A percentile compares a stretch with the other conserved stretches of the same genome.
These are phyloP conservation scores for Danionella cerebrum DNA, from an alignment of 2,113 vertebrate genomes.

Conservation along the genomic window DNA sequence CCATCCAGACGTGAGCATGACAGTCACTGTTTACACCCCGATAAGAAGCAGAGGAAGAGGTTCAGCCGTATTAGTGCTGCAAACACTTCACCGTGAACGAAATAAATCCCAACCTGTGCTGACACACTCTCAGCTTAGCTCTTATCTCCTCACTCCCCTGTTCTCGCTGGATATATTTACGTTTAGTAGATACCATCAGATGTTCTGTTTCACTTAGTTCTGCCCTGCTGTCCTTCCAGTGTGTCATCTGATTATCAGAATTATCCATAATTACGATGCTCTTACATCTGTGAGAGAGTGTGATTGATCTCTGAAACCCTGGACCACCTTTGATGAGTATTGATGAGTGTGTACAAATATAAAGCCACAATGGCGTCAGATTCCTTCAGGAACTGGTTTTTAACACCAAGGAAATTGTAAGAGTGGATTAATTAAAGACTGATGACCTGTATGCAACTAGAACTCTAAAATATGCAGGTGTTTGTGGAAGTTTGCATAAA, in stretches of 20 bases:
- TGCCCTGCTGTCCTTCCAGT: neutral
- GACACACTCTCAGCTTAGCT: constrained; percentile 11
- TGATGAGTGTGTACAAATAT: neutral
- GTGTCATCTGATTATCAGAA: constrained; percentile 24
- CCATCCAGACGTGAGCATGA: neutral
- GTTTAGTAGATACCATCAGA: neutral
- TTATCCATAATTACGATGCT: constrained; percentile 18
- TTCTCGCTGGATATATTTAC: constrained; percentile 10
- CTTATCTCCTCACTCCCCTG: constrained; percentile 10
- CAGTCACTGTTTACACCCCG: neutral
- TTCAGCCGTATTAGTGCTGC: neutral
- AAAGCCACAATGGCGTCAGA: neutral
- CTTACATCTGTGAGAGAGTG: constrained; percentile 20
- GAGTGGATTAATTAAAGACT: too few species aligned
- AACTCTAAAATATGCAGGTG: too few species aligned
- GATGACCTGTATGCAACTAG: too few species aligned
- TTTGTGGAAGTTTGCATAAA: too few species aligned
- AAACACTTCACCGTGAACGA: neutral
- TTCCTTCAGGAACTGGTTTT: neutral
- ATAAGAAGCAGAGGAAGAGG: neutral
- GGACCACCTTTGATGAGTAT: neutral
- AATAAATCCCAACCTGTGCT: constrained; percentile 21
- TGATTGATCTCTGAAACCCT: constrained; percentile 15
- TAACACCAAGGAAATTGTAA: too few species aligned
- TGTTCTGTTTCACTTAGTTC: neutral